Evolutionary conservation across 2,113 vertebrate genomes (phyloP).

Genomic region (Leptocoma aspasia): DNA sequence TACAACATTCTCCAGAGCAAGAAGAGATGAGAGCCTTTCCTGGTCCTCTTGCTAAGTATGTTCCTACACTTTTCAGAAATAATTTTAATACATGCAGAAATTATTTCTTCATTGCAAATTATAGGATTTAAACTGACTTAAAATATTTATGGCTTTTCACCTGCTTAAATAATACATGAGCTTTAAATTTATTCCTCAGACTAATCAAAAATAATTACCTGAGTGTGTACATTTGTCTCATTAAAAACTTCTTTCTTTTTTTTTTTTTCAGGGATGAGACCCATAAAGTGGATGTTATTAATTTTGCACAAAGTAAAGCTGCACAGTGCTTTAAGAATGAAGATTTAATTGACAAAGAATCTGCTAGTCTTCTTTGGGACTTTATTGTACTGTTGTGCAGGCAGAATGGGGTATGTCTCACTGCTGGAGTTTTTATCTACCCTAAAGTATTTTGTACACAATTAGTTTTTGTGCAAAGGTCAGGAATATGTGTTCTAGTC

Average conservation of each 20-base stretch:
- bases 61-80: not conserved
- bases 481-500: not conserved
- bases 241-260: not conserved
- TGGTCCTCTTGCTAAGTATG: conserved; percentile 92
- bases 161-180: not conserved
- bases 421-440: not conserved
- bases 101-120: not conserved
- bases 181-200: not conserved
- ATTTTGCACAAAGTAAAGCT: conserved; percentile 93
- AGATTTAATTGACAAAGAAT: conserved; percentile 88
- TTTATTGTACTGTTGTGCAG: conserved; percentile 91
- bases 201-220: not conserved
- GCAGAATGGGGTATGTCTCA: conserved; percentile 89
- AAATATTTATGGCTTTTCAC: not conserved
- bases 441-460: not conserved
- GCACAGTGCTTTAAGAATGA: conserved; percentile 84
- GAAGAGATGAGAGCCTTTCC: conserved; percentile 88
- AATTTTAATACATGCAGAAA: not conserved
- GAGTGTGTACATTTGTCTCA: not conserved
- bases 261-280: conserved; percentile 84
- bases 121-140: not conserved
- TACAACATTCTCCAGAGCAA: conserved; percentile 88
- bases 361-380: conserved; percentile 92
- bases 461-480: not conserved
- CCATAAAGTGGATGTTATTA: conserved; percentile 98